These are phyloP conservation scores for Tortrix viridana DNA, from an alignment of 2,888 invertebrate species.

Conservation along the genomic window DNA sequence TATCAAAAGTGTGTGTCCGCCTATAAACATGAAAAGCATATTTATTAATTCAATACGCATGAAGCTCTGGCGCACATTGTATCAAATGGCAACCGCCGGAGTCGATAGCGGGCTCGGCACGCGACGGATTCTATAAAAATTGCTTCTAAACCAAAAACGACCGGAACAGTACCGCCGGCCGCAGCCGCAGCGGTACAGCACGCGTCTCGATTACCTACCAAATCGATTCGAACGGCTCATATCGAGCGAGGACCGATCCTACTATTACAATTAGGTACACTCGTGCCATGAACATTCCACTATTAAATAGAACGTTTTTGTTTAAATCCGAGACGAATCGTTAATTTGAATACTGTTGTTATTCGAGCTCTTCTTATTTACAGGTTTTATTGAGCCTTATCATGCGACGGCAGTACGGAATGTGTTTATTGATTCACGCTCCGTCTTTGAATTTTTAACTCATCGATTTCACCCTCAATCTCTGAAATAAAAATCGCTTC, in stretches of 20 bases:
- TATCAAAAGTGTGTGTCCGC: constrained; percentile 11
- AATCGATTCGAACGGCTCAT: constrained; percentile 73
- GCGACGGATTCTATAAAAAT: constrained; percentile 60
- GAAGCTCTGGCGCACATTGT: constrained; percentile 51
- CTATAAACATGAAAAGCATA: constrained; percentile 20
- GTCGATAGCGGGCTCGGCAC: constrained; percentile 65
- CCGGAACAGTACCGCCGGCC: constrained; percentile 60
- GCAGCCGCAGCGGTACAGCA: constrained; percentile 58
- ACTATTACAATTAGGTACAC: constrained; percentile 49
- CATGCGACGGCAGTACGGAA: constrained; percentile 77
- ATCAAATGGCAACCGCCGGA: constrained; percentile 54
- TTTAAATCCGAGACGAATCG: constrained; percentile 81
- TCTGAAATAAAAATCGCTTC: constrained; percentile 39
- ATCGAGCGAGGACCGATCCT: constrained; percentile 44
- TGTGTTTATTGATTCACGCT: constrained; percentile 78
- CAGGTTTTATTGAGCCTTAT: constrained; percentile 68
- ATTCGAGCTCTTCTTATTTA: constrained; percentile 72
- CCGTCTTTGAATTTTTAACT: constrained; percentile 52
- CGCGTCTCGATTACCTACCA: constrained; percentile 70
- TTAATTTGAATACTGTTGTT: constrained; percentile 81
- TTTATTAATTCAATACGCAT: constrained; percentile 49
- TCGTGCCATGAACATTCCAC: constrained; percentile 71
- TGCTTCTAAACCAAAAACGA: constrained; percentile 58
- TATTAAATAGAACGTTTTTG: constrained; percentile 82
- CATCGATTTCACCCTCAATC: constrained; percentile 64